Evolutionary conservation across 1,140 invertebrate species (phyloP).

Genomic region (Drosophila busckii): DNA sequence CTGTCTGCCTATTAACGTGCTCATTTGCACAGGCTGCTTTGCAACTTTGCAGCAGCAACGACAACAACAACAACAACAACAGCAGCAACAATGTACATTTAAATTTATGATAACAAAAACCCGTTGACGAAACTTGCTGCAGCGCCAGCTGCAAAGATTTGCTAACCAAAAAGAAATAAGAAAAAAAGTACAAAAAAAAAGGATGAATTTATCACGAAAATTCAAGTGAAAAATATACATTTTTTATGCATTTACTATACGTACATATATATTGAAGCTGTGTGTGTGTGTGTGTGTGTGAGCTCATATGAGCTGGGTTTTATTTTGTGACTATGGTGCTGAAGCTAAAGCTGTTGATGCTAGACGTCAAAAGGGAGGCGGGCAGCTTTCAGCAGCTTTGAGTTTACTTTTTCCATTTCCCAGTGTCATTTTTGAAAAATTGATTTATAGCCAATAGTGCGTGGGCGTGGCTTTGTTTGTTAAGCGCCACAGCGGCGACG

Average conservation of each 20-base stretch:
- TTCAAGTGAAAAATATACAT: slow-evolving; percentile 48
- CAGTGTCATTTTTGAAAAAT: slow-evolving; percentile 76
- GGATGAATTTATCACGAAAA: slow-evolving; percentile 20
- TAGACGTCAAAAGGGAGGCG: slow-evolving; percentile 12
- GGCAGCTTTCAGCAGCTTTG: slow-evolving; percentile 61
- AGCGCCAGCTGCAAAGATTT: slow-evolving; percentile 72
- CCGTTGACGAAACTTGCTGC: slow-evolving; percentile 51
- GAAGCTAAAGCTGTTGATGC: not conserved
- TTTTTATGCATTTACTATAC: slow-evolving; percentile 43
- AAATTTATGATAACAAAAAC: slow-evolving; percentile 74
- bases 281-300: too few species aligned
- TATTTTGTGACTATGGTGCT: not conserved
- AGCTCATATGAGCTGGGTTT: slow-evolving; percentile 1
- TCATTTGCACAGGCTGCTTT: slow-evolving; percentile 58
- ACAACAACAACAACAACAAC: slow-evolving; percentile 16
- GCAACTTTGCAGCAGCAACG: slow-evolving; percentile 2
- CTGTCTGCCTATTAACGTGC: slow-evolving; percentile 63
- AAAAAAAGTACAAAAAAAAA: not conserved
- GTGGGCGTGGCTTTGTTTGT: slow-evolving; percentile 14
- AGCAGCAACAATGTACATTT: slow-evolving; percentile 51
- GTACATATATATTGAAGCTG: too few species aligned
- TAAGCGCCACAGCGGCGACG: too few species aligned
- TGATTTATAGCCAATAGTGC: slow-evolving; percentile 73
- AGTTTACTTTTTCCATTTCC: slow-evolving; percentile 76
- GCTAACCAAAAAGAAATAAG: slow-evolving; percentile 14